phyloP scores from a whole-genome alignment of 2,888 invertebrate genomes.

The Pristionchus exspectatus region DNA sequence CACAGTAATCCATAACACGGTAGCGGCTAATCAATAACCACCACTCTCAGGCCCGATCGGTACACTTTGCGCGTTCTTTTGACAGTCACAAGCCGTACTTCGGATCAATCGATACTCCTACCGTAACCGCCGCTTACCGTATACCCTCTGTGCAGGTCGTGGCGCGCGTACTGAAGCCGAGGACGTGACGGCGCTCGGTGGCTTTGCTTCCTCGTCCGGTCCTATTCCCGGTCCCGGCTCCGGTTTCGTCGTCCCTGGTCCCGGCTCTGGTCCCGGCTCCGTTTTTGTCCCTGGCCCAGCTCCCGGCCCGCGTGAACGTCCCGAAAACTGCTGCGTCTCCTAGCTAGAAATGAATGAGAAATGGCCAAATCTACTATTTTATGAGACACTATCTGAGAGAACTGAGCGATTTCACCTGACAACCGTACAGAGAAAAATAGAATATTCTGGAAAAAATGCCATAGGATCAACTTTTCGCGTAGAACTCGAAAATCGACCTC shows the following conservation, averaged over 20 bases:
- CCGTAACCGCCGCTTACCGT: not conserved
- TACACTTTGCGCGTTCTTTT: conserved; percentile 22
- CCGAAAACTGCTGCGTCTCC: not conserved
- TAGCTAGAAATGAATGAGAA: not conserved
- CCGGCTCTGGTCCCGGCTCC: not conserved
- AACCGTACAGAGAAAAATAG: too few relatives aligned
- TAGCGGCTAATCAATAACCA: not conserved
- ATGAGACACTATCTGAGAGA: too few relatives aligned
- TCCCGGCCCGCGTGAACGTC: not conserved
- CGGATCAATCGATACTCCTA: conserved; percentile 5
- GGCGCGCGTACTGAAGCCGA: not conserved
- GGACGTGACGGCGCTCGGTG: not conserved
- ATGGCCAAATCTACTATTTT: not conserved
- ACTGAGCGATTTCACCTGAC: too few relatives aligned
- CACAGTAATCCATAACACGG: not conserved
- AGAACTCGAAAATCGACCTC: too few relatives aligned
- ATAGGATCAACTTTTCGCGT: too few relatives aligned
- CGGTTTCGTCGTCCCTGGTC: not conserved
- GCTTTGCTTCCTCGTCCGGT: conserved; percentile 25
- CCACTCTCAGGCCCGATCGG: not conserved
- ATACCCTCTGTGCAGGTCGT: conserved; percentile 18
- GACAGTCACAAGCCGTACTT: not conserved
- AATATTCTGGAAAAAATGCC: too few relatives aligned
- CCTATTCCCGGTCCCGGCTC: not conserved
- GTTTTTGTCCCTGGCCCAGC: not conserved